phyloP scores from a whole-genome alignment of 2,888 invertebrate genomes.

The Andrena minutula region DNA sequence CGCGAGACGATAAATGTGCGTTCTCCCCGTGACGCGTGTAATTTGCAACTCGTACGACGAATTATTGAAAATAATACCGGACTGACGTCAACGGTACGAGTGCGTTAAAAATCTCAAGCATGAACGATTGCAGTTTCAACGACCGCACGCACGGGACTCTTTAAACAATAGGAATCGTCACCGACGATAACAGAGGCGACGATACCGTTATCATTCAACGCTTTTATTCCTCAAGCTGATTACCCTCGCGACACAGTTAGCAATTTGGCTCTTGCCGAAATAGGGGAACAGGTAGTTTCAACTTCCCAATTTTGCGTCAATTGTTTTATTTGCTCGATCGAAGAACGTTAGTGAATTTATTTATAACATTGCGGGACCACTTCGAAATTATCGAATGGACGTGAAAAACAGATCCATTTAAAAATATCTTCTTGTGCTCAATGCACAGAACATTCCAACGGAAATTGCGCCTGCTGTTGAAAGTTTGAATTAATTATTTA shows the following conservation, averaged over 20 bases:
- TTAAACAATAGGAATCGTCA: conserved; percentile 7
- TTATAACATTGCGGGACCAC: background rate
- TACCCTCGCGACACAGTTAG: background rate
- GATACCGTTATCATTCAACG: background rate
- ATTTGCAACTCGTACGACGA: background rate
- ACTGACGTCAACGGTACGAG: conserved; percentile 21
- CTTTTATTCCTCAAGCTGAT: conserved; percentile 5
- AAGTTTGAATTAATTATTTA: too few relatives aligned
- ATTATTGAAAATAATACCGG: conserved; percentile 38
- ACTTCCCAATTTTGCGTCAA: background rate
- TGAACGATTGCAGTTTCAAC: background rate
- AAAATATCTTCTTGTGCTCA: background rate
- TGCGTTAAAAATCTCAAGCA: background rate
- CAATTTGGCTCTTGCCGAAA: background rate
- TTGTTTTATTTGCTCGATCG: background rate
- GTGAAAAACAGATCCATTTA: background rate
- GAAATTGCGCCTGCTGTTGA: too few relatives aligned
- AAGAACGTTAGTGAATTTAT: background rate
- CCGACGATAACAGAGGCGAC: background rate
- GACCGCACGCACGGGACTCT: background rate
- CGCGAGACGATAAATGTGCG: conserved; percentile 11
- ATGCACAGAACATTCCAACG: too few relatives aligned
- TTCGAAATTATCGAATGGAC: background rate
- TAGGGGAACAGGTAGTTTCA: background rate
- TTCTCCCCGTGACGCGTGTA: conserved; percentile 1